Evolutionary conservation across 1,140 invertebrate species (phyloP).

Genomic region (Euglossa dilemma): DNA sequence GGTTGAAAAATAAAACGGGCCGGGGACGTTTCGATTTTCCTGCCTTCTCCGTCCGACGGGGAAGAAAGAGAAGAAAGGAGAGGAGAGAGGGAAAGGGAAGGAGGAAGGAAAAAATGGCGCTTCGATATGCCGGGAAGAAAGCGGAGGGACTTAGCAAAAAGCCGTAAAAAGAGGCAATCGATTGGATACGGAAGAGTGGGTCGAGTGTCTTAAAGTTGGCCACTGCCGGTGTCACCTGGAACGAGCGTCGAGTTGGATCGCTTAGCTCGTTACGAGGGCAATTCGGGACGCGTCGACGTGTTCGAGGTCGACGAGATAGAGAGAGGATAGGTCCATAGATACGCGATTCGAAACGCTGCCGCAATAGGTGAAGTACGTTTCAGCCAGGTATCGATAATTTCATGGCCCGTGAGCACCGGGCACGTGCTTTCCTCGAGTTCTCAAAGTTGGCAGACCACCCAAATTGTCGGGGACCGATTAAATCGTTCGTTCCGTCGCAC

Average conservation of each 20-base stretch:
- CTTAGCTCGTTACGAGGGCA: slow-evolving; percentile 56
- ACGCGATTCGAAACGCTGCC: slow-evolving; percentile 48
- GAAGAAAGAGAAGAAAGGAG: too few relatives aligned
- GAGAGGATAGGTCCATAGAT: slow-evolving; percentile 47
- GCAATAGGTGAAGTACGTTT: slow-evolving; percentile 56
- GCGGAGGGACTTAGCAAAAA: not conserved
- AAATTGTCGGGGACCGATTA: slow-evolving; percentile 63
- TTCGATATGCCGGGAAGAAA: not conserved
- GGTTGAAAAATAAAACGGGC: not conserved
- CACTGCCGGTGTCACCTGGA: slow-evolving; percentile 6
- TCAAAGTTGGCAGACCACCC: slow-evolving; percentile 62
- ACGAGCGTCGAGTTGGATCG: slow-evolving; percentile 41
- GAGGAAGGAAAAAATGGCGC: too few relatives aligned
- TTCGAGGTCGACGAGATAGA: slow-evolving; percentile 44
- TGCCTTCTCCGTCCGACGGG: not conserved
- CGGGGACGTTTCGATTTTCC: not conserved
- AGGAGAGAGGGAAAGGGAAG: too few relatives aligned
- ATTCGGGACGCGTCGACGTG: slow-evolving; percentile 54
- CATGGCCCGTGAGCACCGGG: slow-evolving; percentile 54
- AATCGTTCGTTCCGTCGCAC: slow-evolving; percentile 61
- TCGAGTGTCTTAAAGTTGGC: slow-evolving; percentile 43
- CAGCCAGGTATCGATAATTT: slow-evolving; percentile 59
- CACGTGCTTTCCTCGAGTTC: slow-evolving; percentile 63
- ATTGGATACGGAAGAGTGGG: slow-evolving; percentile 19
- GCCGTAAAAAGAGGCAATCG: not conserved